Conservation (phyloP, 2,797 vertebrate genomes). For the Oryzias dopingdopingensis region DNA sequence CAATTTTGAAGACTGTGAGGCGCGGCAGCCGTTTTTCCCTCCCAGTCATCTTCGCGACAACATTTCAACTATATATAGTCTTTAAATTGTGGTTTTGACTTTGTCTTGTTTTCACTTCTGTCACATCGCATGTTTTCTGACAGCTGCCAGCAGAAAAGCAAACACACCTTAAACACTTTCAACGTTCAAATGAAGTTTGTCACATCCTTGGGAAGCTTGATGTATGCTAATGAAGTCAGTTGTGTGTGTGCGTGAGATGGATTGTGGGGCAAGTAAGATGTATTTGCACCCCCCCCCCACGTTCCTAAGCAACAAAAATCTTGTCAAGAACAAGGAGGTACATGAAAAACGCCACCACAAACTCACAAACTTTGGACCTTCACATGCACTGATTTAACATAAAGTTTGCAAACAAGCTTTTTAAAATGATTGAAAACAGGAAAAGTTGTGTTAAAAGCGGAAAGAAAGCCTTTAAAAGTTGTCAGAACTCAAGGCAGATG, state of each 20-base stretch:
- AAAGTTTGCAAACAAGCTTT: constrained; percentile 60
- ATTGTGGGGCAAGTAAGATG: constrained; percentile 37
- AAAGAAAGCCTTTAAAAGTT: constrained; percentile 61
- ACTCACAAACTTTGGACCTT: constrained; percentile 70
- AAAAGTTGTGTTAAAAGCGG: constrained; percentile 58
- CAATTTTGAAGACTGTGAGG: constrained; percentile 64
- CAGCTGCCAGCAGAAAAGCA: constrained; percentile 78
- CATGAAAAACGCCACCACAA: constrained; percentile 62
- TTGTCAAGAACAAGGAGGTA: constrained; percentile 68
- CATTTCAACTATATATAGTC: constrained; percentile 81
- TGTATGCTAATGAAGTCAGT: constrained; percentile 74
- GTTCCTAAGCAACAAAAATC: constrained; percentile 69
- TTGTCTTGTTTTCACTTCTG: constrained; percentile 55
- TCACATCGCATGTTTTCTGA: constrained; percentile 71
- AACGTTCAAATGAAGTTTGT: constrained; percentile 77
- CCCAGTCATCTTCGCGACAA: constrained; percentile 74
- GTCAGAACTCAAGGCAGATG: constrained; percentile 51
- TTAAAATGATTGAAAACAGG: constrained; percentile 46
- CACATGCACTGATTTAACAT: constrained; percentile 54
- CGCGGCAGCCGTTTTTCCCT: constrained; percentile 57
- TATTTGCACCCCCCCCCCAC: constrained; percentile 43
- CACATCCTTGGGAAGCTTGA: constrained; percentile 72
- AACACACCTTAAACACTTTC: constrained; percentile 73
- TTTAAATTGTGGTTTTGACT: constrained; percentile 74
- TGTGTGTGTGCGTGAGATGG: constrained; percentile 32